Conservation (phyloP, 2,113 vertebrate species). For the Perca fluviatilis region DNA sequence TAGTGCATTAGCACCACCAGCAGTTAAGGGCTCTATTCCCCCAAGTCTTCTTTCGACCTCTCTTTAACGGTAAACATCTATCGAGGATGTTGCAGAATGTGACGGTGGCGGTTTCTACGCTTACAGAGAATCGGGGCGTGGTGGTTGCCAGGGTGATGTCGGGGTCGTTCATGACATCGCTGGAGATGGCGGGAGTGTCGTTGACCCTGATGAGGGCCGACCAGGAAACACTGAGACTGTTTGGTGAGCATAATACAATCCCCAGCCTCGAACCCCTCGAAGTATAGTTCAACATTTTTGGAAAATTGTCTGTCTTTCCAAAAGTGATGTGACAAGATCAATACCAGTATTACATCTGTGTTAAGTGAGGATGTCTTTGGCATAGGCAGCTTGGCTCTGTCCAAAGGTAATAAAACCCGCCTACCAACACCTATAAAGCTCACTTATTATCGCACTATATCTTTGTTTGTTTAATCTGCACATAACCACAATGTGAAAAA, state of each 20-base stretch:
- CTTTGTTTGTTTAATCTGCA: too few relatives aligned
- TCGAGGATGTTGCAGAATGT: not conserved
- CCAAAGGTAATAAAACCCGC: not conserved
- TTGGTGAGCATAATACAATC: conserved; percentile 83
- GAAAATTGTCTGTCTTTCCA: not conserved
- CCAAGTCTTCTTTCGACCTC: not conserved
- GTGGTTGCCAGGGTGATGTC: conserved; percentile 87
- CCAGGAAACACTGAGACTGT: conserved; percentile 85
- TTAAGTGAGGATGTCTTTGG: too few relatives aligned
- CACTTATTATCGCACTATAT: too few relatives aligned
- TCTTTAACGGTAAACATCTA: not conserved
- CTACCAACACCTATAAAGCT: not conserved
- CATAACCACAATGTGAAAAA: too few relatives aligned
- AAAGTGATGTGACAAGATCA: not conserved
- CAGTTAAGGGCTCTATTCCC: not conserved
- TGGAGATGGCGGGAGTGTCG: conserved; percentile 96
- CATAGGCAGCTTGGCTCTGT: too few relatives aligned
- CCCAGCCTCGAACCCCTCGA: not conserved
- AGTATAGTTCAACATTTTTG: not conserved
- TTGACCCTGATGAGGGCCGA: conserved; percentile 89
- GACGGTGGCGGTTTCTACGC: not conserved
- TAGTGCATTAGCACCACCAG: not conserved
- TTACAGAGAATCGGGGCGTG: conserved; percentile 85
- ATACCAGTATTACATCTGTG: not conserved
- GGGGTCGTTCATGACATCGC: conserved; percentile 94